These are phyloP conservation scores for Sarotherodon lohbergeri DNA, from an alignment of 2,113 vertebrate genomes.

Conservation along the genomic window DNA sequence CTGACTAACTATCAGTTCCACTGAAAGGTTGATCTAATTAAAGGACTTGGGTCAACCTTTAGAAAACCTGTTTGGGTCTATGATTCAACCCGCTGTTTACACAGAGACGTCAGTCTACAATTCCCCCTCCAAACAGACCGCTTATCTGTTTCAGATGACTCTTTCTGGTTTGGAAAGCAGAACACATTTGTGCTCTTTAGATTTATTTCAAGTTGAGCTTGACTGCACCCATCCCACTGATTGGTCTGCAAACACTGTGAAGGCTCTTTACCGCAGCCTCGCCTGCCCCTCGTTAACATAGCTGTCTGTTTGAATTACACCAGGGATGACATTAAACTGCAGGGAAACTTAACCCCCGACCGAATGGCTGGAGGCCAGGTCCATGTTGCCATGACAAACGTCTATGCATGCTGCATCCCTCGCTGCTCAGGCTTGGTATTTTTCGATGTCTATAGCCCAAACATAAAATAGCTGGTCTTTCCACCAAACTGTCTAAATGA, in stretches of 20 bases:
- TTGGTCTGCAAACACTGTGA: constrained; percentile 4
- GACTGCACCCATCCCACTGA: neutral
- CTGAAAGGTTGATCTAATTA: constrained; percentile 2
- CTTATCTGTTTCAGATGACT: neutral
- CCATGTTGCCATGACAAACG: constrained; percentile 61
- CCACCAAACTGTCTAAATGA: neutral
- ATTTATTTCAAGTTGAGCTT: neutral
- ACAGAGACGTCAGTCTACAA: neutral
- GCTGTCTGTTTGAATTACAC: constrained; percentile 45
- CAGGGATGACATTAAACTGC: constrained; percentile 25
- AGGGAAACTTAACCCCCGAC: constrained; percentile 13
- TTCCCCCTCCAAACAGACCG: neutral
- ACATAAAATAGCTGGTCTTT: constrained; percentile 42
- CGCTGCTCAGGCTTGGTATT: constrained; percentile 35
- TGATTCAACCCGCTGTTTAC: neutral
- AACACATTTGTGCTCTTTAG: neutral
- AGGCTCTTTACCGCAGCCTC: neutral
- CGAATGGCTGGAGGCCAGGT: constrained; percentile 16
- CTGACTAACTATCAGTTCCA: neutral
- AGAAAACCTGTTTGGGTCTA: neutral
- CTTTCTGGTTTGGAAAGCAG: neutral
- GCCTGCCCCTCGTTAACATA: constrained; percentile 10
- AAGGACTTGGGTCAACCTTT: neutral
- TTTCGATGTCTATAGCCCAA: constrained; percentile 33
- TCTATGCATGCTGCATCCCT: constrained; percentile 17